These are phyloP conservation scores for Phodopus roborovskii DNA, from an alignment of 2,113 vertebrate genomes.

Conservation along the genomic window DNA sequence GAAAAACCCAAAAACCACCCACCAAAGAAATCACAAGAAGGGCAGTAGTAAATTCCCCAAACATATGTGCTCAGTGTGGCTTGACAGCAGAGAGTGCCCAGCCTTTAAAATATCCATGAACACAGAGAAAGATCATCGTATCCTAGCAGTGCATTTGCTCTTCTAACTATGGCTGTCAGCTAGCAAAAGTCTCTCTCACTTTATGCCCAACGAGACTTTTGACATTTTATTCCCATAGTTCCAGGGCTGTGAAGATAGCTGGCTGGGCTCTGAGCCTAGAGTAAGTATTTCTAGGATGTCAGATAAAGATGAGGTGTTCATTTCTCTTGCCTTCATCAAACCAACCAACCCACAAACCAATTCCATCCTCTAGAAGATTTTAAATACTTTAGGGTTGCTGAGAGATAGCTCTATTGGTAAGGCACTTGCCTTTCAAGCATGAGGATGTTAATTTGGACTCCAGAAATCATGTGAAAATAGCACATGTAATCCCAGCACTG, in stretches of 20 bases:
- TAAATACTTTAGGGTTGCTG: neutral
- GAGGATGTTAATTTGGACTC: neutral
- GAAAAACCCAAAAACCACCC: neutral
- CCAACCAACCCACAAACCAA: neutral
- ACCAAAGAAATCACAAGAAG: conserved; percentile 39
- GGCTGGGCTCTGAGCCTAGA: neutral
- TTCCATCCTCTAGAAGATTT: conserved; percentile 17
- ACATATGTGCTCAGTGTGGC: neutral
- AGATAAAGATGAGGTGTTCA: neutral
- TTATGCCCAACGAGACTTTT: neutral
- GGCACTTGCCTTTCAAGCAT: neutral
- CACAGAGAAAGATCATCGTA: neutral
- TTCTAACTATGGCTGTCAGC: neutral
- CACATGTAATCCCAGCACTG: neutral
- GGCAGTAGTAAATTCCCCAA: conserved; percentile 2
- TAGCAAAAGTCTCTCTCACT: neutral
- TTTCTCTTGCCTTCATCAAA: neutral
- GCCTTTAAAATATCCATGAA: neutral
- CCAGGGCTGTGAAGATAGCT: neutral
- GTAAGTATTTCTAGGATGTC: neutral
- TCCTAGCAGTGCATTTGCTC: neutral
- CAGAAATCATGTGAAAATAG: neutral
- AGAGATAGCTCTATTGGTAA: neutral
- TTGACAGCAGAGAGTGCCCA: neutral
- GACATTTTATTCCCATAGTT: neutral